Conservation (phyloP, 2,888 invertebrate species). For the Cryptosula pallasiana region DNA sequence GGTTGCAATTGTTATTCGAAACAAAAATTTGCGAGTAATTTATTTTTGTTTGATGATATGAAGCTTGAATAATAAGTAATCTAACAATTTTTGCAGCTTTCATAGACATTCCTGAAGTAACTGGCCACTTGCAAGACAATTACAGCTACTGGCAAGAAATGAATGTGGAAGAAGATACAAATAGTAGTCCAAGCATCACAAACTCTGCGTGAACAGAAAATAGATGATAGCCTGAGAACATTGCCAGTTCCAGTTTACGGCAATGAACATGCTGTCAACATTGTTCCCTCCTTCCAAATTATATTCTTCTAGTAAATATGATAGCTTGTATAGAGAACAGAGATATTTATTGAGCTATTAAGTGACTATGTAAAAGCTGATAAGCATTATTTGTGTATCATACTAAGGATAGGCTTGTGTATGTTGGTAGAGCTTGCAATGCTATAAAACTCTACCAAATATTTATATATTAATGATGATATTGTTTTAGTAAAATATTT, state of each 20-base stretch:
- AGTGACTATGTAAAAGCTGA: no score
- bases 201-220: background rate
- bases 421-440: no score
- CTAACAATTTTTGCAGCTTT: slow-evolving; percentile 74
- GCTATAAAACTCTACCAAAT: no score
- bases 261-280: background rate
- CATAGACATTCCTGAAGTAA: slow-evolving; percentile 85
- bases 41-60: no score
- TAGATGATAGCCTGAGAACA: no score
- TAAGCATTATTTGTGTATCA: no score
- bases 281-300: background rate
- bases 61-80: no score
- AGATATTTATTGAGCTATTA: slow-evolving; percentile 2
- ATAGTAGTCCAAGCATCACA: background rate
- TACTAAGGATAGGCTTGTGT: no score
- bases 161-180: background rate
- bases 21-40: no score
- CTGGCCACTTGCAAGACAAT: slow-evolving; percentile 75
- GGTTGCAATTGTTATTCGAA: no score
- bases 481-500: no score
- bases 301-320: background rate
- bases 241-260: background rate
- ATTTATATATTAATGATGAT: no score
- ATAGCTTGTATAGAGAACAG: background rate
- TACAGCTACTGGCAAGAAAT: slow-evolving; percentile 82